Percentiles rank a stretch among this genome's conserved stretches.
Conservation (phyloP, 2,888 invertebrate genomes). For the Dryobotodes eremita region DNA sequence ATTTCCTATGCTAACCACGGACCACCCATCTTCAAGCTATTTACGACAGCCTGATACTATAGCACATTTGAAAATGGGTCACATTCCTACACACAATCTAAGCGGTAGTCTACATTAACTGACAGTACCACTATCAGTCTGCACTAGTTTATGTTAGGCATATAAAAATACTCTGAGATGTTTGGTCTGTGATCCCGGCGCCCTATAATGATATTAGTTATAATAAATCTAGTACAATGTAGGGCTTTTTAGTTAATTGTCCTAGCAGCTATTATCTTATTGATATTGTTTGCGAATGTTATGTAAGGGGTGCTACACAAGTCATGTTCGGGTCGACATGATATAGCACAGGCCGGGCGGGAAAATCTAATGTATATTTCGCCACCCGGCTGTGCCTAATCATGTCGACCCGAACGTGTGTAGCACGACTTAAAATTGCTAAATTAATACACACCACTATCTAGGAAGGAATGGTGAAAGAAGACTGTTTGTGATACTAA, state of each 20-base stretch:
- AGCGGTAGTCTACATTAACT: slow-evolving; percentile 3
- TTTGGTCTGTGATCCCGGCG: slow-evolving; percentile 59
- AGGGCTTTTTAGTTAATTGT: slow-evolving; percentile 15
- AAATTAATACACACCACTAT: no score
- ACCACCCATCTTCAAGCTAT: slow-evolving; percentile 21
- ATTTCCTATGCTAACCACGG: neutral
- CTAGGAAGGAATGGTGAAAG: no score
- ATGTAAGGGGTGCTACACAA: neutral
- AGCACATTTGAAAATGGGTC: slow-evolving; percentile 36
- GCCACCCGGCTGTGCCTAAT: no score
- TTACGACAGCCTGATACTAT: neutral
- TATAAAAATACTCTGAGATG: neutral
- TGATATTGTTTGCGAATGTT: slow-evolving; percentile 11
- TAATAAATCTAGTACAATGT: slow-evolving; percentile 44
- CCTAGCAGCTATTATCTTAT: neutral
- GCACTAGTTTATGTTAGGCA: slow-evolving; percentile 35
- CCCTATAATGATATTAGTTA: slow-evolving; percentile 20
- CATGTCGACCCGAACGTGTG: no score
- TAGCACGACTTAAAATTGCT: no score
- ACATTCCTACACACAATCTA: slow-evolving; percentile 28
- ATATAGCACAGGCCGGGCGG: no score
- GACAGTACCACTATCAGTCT: slow-evolving; percentile 48
- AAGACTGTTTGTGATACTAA: no score
- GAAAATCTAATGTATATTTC: no score
- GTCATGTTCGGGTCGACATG: no score